Percentiles rank a stretch among this genome's conserved stretches.
phyloP scores from a whole-genome alignment of 2,113 vertebrate species.

The Cephalophus harveyi region DNA sequence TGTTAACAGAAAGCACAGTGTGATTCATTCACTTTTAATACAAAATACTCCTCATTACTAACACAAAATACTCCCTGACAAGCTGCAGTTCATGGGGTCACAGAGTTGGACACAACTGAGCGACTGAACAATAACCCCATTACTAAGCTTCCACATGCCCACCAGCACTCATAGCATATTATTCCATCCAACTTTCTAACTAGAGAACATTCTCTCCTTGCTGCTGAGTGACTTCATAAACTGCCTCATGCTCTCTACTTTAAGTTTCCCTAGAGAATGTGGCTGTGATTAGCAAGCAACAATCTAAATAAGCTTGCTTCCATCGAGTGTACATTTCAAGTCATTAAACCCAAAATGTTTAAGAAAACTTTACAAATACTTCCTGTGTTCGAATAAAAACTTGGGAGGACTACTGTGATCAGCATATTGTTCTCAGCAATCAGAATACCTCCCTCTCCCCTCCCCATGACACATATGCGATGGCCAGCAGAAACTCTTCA shows the following conservation, averaged over 20 bases:
- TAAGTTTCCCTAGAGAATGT: constrained; percentile 41
- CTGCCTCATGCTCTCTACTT: too few species aligned
- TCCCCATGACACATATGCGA: too few species aligned
- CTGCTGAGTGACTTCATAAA: constrained; percentile 65
- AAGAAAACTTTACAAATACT: not conserved
- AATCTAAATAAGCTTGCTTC: constrained; percentile 24
- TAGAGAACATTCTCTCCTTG: constrained; percentile 64
- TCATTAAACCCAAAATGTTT: not conserved
- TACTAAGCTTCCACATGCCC: not conserved
- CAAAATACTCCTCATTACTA: not conserved
- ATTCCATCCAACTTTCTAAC: constrained; percentile 71
- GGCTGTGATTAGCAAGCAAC: constrained; percentile 67
- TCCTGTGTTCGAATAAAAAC: too few species aligned
- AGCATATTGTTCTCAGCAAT: too few species aligned
- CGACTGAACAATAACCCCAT: not conserved
- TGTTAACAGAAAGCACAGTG: not conserved
- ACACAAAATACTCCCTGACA: too few species aligned
- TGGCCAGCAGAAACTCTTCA: too few species aligned
- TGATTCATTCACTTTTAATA: constrained; percentile 37
- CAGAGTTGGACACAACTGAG: too few species aligned
- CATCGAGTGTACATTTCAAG: constrained; percentile 3
- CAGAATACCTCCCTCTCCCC: too few species aligned
- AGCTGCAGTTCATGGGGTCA: rapidly evolving
- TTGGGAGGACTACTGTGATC: too few species aligned
- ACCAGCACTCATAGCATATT: constrained; percentile 52